phyloP scores from a whole-genome alignment of 2,113 vertebrate species.

The Sphaerodactylus townsendi region DNA sequence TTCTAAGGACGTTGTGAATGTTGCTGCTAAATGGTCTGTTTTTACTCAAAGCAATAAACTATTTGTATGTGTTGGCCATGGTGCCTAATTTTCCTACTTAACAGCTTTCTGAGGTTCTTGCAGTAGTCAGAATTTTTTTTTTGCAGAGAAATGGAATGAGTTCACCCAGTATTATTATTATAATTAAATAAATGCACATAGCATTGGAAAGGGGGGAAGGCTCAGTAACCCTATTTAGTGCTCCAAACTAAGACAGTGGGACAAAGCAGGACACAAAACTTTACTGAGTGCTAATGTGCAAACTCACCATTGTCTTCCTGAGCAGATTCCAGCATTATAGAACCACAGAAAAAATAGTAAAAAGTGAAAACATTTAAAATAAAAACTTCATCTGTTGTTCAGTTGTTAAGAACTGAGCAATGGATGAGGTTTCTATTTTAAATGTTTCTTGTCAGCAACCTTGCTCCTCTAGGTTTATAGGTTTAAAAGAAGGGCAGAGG shows the following conservation, averaged over 20 bases:
- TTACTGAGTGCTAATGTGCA: accelerated
- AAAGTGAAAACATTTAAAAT: not conserved
- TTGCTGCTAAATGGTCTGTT: too few species aligned
- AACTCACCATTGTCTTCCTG: not conserved
- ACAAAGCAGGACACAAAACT: not conserved
- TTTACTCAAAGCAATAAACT: not conserved
- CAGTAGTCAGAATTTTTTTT: too few species aligned
- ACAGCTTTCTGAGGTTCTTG: too few species aligned
- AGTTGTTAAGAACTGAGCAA: not conserved
- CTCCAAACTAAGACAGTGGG: accelerated
- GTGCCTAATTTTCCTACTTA: not conserved
- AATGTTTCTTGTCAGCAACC: too few species aligned
- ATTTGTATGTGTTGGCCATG: not conserved
- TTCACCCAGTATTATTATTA: not conserved
- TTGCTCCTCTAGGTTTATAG: too few species aligned
- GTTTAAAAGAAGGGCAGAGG: too few species aligned
- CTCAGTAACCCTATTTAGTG: accelerated
- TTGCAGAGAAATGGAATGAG: not conserved
- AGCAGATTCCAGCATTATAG: not conserved
- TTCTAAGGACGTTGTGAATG: too few species aligned
- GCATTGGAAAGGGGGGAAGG: not conserved
- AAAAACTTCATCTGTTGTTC: not conserved
- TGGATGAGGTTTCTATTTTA: too few species aligned
- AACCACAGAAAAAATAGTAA: not conserved
- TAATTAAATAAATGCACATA: not conserved